Base-by-base conservation (phyloP, 2,797 vertebrate genomes). In the Pipistrellus kuhlii region DNA sequence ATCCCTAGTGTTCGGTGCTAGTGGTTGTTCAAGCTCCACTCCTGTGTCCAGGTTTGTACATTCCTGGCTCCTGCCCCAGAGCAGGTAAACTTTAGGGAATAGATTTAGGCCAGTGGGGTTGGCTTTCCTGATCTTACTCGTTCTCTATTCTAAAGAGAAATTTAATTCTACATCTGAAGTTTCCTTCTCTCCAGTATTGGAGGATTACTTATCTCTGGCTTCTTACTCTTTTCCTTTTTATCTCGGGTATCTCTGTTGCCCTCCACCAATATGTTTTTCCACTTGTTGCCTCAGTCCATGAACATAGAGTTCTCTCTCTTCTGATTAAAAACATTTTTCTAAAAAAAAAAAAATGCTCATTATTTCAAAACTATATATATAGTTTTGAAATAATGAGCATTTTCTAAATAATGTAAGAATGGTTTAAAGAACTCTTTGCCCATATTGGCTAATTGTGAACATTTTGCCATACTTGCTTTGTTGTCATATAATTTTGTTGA, bases 331-430 rank as follows among this genome's bases (percentile, higher is more conserved):
- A 71, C 8, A 23, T 76, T 44, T 71, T 32, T 91, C n/a, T 87
- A 38, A 7, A 71, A 51, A 82, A 35, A 6, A 41, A 41, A 41
- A 41, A 38, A n/a, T n/a, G n/a, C n/a, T n/a, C n/a, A n/a, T n/a
- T n/a, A n/a, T n/a, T n/a, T n/a, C n/a, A n/a, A n/a, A n/a, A n/a
- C n/a, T n/a, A 38, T 38, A 44, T 14, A 11, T 66, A 17, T 3
- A 38, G n/a, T 91, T 92, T 82, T 73, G 55, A 92, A 87, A 66
- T 66, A 32, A 59, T 84, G 32, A 66, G 68, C 53, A 51, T 72
- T 71, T 66, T 48, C 71, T 68, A 62, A 90, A n/a, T 75, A 91
- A 27, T 86, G 11, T 80, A 62, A 88, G 68, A 85, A 12, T 77
- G 59, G 17, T 77, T 13, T 21, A 89, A 35, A 73, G 41, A 90